A percentile compares a stretch with the other conserved stretches of the same genome.
Evolutionary conservation across 2,888 invertebrate species (phyloP).

Genomic region (Hermaeophaga mercurialis): DNA sequence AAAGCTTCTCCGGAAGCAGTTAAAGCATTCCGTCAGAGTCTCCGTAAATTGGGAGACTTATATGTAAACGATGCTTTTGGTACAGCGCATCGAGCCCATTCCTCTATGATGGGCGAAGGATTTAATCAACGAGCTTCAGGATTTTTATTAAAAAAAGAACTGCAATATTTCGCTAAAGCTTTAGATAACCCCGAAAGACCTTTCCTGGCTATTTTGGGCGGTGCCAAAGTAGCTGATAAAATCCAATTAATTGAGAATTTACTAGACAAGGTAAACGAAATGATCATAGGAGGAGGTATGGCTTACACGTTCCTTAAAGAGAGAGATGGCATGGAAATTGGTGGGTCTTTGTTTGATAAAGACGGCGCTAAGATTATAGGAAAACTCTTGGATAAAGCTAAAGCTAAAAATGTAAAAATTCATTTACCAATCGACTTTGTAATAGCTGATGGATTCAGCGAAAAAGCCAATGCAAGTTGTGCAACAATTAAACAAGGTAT

Average conservation of each 20-base stretch:
- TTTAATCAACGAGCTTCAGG: conserved; percentile 93
- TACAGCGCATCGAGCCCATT: conserved; percentile 86
- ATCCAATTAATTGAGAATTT: conserved; percentile 97
- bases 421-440: conserved; percentile 96
- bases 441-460: conserved; percentile 94
- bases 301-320: conserved; percentile 98
- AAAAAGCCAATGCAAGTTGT: conserved; percentile 80
- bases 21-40: conserved; percentile 82
- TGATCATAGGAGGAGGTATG: conserved; percentile 99
- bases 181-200: conserved; percentile 94
- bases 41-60: conserved; percentile 95
- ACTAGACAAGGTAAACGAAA: conserved; percentile 96
- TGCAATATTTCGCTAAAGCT: conserved; percentile 97
- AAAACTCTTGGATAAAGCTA: conserved; percentile 88
- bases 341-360: conserved; percentile 90
- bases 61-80: conserved; percentile 99
- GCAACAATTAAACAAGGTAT: conserved; percentile 84
- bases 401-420: conserved; percentile 86
- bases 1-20: conserved; percentile 89
- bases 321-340: conserved; percentile 91
- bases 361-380: conserved; percentile 95
- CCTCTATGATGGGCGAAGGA: conserved; percentile 96
- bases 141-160: conserved; percentile 94
- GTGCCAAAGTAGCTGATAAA: conserved; percentile 99
- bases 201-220: conserved; percentile 97